A percentile compares a stretch with the other conserved stretches of the same genome.
Evolutionary conservation across 2,888 invertebrate species (phyloP).

Genomic region (Nudaria mundana): DNA sequence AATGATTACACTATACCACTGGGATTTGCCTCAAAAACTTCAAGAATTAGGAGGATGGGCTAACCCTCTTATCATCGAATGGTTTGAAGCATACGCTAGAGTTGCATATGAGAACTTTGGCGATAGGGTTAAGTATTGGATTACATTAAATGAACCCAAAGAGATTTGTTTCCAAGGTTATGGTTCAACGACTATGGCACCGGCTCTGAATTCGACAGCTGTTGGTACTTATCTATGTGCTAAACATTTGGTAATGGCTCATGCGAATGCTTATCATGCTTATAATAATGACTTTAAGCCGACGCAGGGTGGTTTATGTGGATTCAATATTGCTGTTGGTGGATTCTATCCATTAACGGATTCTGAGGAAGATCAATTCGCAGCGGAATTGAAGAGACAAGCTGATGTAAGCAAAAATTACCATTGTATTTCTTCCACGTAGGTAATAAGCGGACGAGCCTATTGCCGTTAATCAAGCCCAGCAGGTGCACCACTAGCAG

Average conservation of each 20-base stretch:
- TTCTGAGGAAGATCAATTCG: conserved; percentile 40
- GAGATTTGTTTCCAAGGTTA: conserved; percentile 61
- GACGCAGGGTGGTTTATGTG: conserved; percentile 30
- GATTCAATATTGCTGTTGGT: conserved; percentile 18
- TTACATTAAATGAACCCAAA: conserved; percentile 79
- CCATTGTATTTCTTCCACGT: too few species aligned
- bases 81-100: conserved; percentile 68
- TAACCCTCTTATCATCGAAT: conserved; percentile 54
- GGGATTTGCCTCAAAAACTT: conserved; percentile 73
- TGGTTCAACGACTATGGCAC: conserved; percentile 44
- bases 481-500: too few species aligned
- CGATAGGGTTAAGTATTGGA: conserved; percentile 74
- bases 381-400: conserved; percentile 34
- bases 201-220: conserved; percentile 54
- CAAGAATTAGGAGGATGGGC: conserved; percentile 76
- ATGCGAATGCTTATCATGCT: conserved; percentile 63
- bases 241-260: conserved; percentile 73
- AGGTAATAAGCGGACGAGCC: too few species aligned
- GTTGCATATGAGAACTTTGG: conserved; percentile 61
- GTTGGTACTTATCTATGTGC: conserved; percentile 71
- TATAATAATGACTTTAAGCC: conserved; percentile 52
- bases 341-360: conserved; percentile 38
- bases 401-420: conserved; percentile 12
- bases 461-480: too few species aligned
- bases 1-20: conserved; percentile 76